These are phyloP conservation scores for Lasioglossum albipes DNA, from an alignment of 1,140 invertebrate genomes.

Conservation along the genomic window DNA sequence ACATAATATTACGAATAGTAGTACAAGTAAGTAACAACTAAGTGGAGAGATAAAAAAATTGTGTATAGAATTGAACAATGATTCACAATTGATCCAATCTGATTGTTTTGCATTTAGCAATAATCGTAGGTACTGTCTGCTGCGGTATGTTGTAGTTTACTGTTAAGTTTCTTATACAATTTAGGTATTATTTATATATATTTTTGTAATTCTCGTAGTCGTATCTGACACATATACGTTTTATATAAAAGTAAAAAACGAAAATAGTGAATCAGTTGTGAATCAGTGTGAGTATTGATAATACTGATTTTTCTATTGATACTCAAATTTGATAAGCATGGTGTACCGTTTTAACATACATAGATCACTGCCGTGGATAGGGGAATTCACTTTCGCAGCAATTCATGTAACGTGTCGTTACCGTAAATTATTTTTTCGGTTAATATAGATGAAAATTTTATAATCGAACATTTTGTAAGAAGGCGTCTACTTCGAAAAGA, in stretches of 20 bases:
- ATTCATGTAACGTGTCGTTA: not conserved
- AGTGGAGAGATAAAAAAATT: not conserved
- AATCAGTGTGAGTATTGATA: conserved; percentile 10
- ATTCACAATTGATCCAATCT: conserved; percentile 30
- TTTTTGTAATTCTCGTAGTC: conserved; percentile 20
- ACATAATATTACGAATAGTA: not conserved
- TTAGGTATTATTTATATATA: conserved; percentile 15
- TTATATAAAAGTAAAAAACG: not conserved
- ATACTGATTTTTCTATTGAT: conserved; percentile 10
- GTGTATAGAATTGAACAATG: conserved; percentile 4
- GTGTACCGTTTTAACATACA: conserved; percentile 7
- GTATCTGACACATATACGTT: not conserved
- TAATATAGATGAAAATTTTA: not conserved
- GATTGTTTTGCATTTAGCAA: conserved; percentile 22
- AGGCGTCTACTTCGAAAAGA: not conserved
- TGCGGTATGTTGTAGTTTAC: not conserved
- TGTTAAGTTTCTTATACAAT: conserved; percentile 8
- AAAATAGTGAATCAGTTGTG: conserved; percentile 33
- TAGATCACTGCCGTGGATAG: conserved; percentile 14
- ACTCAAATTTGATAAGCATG: not conserved
- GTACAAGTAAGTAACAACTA: conserved; percentile 5
- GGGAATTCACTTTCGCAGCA: conserved; percentile 2
- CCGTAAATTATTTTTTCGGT: not conserved
- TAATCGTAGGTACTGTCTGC: not conserved
- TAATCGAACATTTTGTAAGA: conserved; percentile 8